Base-by-base conservation (phyloP, 1,140 invertebrate species). In the Sycobia sp. region DNA sequence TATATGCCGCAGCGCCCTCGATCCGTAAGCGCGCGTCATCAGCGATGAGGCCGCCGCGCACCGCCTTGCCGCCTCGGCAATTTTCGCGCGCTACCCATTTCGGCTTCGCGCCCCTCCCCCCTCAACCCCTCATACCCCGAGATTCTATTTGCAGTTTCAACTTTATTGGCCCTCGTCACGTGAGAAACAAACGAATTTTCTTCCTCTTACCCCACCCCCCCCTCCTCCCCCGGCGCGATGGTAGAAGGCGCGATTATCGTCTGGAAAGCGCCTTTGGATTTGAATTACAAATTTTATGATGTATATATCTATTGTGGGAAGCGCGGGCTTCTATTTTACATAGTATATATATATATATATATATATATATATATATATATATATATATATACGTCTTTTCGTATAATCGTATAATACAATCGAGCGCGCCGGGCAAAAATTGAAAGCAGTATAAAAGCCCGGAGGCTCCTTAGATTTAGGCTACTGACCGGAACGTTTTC, bases 111-210 rank as follows among this genome's bases (percentile, higher is more conserved):
- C 29, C 29, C 5, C 29, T 11, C 4, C 4, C 11, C 11, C 29
- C 29, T 4, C 29, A 32, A 32, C 11, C 11, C 29, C 29, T 4
- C n/a, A n/a, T n/a, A 67, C 71, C 67, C 66, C 67, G 55, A 62
- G 65, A 68, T 73, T 75, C 73, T 74, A 78, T 80, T 77, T 77
- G 73, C 76, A 72, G 69, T 73, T 73, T 54, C 66, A 61, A 72
- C 75, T 81, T 80, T 78, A 81, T 73, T 77, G 76, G 62, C 38
- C 61, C 69, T 62, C 69, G 74, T 76, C 79, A 80, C 78, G 78
- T 65, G 49, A 65, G 62, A 59, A 65, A 20, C 39, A 76, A 62
- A 74, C 46, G 69, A 66, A 69, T 50, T 61, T 49, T 50, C 50
- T 22, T 49, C n/a, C 14, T n/a, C 38, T n/a, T 44, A 16, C 8